phyloP scores from a whole-genome alignment of 1,140 invertebrate genomes.

The Chrysoperla carnea region DNA sequence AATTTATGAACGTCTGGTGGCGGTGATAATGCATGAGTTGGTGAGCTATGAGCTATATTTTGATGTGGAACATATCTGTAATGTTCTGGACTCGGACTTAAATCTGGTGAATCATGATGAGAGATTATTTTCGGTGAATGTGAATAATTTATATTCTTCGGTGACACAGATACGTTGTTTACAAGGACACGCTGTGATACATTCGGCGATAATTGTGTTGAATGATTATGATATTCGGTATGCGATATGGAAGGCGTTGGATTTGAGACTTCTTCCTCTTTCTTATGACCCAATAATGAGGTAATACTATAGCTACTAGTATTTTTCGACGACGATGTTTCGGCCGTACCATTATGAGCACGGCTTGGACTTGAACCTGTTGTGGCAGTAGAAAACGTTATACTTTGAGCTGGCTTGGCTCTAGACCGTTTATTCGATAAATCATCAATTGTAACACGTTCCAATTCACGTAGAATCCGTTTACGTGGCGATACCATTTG shows the following conservation, averaged over 20 bases:
- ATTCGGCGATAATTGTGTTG: not conserved
- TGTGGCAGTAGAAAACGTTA: not conserved
- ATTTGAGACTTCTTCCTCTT: not conserved
- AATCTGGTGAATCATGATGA: not conserved
- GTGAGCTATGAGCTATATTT: not conserved
- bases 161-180: not conserved
- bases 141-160: not conserved
- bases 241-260: not conserved
- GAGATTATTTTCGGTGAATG: not conserved
- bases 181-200: not conserved
- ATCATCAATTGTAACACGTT: slow-evolving; percentile 52
- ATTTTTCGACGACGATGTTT: slow-evolving; percentile 26
- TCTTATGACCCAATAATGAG: slow-evolving; percentile 36
- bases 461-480: slow-evolving; percentile 50
- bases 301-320: slow-evolving; percentile 60
- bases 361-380: not conserved
- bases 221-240: not conserved
- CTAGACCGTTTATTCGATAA: slow-evolving; percentile 13
- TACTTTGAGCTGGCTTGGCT: slow-evolving; percentile 5
- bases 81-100: not conserved
- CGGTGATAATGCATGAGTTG: not conserved
- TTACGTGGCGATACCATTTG: slow-evolving; percentile 50
- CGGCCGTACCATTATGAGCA: not conserved
- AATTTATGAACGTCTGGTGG: not conserved
- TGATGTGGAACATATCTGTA: not conserved